Conservation (phyloP, 2,113 vertebrate genomes). For the Alexandromys fortis region DNA sequence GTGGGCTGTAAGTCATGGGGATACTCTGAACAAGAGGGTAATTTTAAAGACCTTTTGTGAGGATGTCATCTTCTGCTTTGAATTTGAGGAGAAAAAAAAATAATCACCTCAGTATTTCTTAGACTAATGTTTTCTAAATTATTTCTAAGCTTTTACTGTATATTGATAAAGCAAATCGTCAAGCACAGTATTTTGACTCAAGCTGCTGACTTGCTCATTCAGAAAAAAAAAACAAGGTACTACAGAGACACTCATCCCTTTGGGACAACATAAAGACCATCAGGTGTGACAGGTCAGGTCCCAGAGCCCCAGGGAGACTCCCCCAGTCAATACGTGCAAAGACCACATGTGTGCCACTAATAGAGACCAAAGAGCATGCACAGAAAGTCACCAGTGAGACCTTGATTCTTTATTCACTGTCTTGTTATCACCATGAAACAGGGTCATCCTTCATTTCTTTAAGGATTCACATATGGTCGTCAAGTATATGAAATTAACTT, state of each 20-base stretch:
- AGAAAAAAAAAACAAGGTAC: neutral
- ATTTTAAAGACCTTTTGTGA: conserved; percentile 50
- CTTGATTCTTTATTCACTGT: neutral
- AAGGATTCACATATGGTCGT: neutral
- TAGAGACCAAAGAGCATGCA: neutral
- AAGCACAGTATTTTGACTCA: neutral
- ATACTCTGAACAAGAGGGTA: neutral
- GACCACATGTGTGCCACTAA: neutral
- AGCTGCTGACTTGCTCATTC: neutral
- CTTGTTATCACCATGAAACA: neutral
- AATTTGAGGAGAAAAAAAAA: conserved; percentile 17
- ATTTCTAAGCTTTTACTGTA: neutral
- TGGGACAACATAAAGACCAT: neutral
- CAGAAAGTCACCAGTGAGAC: neutral
- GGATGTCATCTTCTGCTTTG: conserved; percentile 39
- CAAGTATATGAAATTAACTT: conserved; percentile 7
- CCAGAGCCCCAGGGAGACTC: neutral
- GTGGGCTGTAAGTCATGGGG: conserved; percentile 33
- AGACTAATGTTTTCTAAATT: neutral
- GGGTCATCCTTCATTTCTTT: neutral
- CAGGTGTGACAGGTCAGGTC: neutral
- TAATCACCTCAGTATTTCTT: neutral
- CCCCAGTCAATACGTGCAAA: neutral
- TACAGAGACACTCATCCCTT: neutral
- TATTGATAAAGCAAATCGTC: neutral